Evolutionary conservation across 2,888 invertebrate species (phyloP).

Genomic region (Lochmaea crataegi): DNA sequence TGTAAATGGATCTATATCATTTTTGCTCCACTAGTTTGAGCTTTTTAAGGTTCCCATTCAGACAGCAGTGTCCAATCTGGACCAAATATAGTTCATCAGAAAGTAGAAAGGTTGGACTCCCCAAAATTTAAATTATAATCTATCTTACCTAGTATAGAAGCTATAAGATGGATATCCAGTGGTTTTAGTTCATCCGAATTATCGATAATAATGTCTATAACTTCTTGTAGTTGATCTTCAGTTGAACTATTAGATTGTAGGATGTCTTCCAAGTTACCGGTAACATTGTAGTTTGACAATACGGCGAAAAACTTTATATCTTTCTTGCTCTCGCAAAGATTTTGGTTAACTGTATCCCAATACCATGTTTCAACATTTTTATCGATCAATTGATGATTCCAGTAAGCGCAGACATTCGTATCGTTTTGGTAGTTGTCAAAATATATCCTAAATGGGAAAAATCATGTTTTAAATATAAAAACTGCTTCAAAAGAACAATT

Average conservation of each 20-base stretch:
- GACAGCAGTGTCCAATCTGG: no score
- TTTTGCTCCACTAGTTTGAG: no score
- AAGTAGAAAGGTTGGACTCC: no score
- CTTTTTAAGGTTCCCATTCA: no score
- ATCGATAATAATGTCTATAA: slow-evolving; percentile 24
- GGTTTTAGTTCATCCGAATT: slow-evolving; percentile 37
- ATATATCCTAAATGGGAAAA: slow-evolving; percentile 20
- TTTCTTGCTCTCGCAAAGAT: slow-evolving; percentile 18
- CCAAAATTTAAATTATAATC: no score
- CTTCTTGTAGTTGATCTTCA: slow-evolving; percentile 30
- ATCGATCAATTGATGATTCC: slow-evolving; percentile 29
- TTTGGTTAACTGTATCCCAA: slow-evolving; percentile 16
- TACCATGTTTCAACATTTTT: slow-evolving; percentile 20
- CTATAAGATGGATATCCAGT: slow-evolving; percentile 51
- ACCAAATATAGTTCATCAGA: no score
- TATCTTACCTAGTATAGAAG: slow-evolving; percentile 46
- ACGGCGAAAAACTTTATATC: slow-evolving; percentile 29
- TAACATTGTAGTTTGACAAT: slow-evolving; percentile 33
- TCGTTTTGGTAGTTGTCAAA: slow-evolving; percentile 21
- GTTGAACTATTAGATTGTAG: slow-evolving; percentile 17
- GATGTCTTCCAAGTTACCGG: slow-evolving; percentile 37
- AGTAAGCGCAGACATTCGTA: slow-evolving; percentile 35
- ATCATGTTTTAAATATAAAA: neutral
- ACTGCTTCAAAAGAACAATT: no score
- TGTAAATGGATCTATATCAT: no score